Evolutionary conservation across 2,113 vertebrate genomes (phyloP), one percentile per base, ranked within the genome.

Genomic region (Thymallus thymallus): DNA sequence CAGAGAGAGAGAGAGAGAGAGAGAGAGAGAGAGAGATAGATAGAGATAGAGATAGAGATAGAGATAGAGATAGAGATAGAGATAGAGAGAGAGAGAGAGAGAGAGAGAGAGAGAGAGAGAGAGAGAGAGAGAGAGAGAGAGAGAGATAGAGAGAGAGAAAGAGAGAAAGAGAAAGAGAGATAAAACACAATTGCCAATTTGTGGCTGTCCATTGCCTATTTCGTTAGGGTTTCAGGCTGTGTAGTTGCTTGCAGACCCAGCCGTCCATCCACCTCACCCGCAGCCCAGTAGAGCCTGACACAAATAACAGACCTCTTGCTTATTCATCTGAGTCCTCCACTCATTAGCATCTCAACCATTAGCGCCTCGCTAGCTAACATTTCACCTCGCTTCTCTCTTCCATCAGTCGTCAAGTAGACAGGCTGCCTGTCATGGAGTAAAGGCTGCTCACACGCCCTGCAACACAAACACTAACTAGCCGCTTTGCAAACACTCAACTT

Each of bases 341-440:
- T 91, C 87, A 91, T 91, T 91, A 88, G 88, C 82, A 86, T 90
- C 83, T 71, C 80, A 76, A 51, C 84, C 80, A 88, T 89, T 88
- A 89, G 83, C 67, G 55, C 68, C 68, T 76, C 86, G 88, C 73
- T 77, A 85, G 82, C 79, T 80, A 29, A 29, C 60, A 48, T 18
- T 26, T 10, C 22, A 35, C 29, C 26, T 26, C 26, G 71, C 76
- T 86, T 80, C 78, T 73, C 80, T 69, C 64, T 75, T 75, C 79
- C 67, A 72, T 83, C 91, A 80, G 73, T 82, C 81, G 86, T 79
- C 79, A 79, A 69, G 3, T 79, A 82, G 88, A 88, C 76, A 62
- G 79, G 73, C 80, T 77, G 77, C 80, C 81, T 86, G 85, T 90
- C 87, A 81, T 73, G 6, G 72, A 56, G 30, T 62, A 74, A 80